Conservation (phyloP, 2,888 invertebrate species). For the Ditula angustiorana region DNA sequence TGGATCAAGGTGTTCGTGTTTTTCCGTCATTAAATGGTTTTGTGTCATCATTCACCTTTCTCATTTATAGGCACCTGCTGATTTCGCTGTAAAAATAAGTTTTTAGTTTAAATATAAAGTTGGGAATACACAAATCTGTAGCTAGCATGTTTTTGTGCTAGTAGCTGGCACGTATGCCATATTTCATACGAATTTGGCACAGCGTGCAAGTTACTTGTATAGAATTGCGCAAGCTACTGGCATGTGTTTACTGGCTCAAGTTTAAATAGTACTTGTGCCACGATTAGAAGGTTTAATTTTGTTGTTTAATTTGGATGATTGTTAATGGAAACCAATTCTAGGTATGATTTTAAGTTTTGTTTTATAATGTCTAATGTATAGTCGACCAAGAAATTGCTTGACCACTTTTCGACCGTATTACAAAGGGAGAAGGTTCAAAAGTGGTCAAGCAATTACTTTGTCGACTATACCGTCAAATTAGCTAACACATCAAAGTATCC, state of each 20-base stretch:
- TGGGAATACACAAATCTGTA: neutral
- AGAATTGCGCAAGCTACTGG: neutral
- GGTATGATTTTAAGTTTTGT: no score
- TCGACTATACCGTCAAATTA: neutral
- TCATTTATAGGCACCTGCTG: constrained; percentile 10
- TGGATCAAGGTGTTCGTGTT: constrained; percentile 8
- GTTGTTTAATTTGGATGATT: no score
- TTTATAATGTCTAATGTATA: no score
- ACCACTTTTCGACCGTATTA: no score
- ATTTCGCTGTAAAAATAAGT: neutral
- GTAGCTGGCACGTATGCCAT: neutral
- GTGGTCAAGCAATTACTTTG: no score
- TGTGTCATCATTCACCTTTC: constrained; percentile 18
- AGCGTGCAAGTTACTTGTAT: neutral
- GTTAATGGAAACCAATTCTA: no score
- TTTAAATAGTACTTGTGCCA: neutral
- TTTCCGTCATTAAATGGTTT: constrained; percentile 3
- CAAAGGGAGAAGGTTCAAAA: no score
- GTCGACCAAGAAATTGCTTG: no score
- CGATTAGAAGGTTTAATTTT: no score
- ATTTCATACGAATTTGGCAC: neutral
- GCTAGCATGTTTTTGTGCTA: neutral
- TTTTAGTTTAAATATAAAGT: neutral
- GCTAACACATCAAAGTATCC: constrained; percentile 40
- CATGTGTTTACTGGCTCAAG: neutral